Percentiles rank a stretch among this genome's conserved stretches.
Evolutionary conservation across 2,113 vertebrate species (phyloP).

Genomic region (Noturus placidus): DNA sequence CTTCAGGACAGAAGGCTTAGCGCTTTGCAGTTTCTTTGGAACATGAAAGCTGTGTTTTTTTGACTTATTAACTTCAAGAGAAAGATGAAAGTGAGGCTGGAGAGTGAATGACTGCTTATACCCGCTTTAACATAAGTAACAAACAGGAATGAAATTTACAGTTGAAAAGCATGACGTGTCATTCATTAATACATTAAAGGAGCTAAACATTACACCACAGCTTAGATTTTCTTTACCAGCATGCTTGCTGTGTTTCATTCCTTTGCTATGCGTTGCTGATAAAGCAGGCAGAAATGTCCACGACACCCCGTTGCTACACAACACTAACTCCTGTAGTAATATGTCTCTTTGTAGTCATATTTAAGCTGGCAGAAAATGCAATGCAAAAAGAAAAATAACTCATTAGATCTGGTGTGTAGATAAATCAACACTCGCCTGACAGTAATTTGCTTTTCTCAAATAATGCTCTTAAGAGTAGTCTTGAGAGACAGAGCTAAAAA

Average conservation of each 20-base stretch:
- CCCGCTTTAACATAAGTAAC: background rate
- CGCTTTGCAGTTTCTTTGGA: background rate
- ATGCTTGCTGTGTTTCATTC: background rate
- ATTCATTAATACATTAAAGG: background rate
- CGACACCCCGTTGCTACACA: conserved; percentile 48
- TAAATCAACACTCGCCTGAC: conserved; percentile 62
- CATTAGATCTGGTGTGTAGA: conserved; percentile 65
- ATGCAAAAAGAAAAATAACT: conserved; percentile 57
- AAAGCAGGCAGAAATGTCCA: conserved; percentile 59
- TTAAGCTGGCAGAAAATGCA: conserved; percentile 55
- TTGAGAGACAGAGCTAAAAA: conserved; percentile 42
- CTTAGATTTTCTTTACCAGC: background rate
- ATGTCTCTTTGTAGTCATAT: conserved; percentile 43
- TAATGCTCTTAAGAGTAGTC: conserved; percentile 55
- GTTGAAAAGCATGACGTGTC: background rate
- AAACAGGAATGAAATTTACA: background rate
- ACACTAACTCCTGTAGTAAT: conserved; percentile 18
- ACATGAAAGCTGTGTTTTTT: background rate
- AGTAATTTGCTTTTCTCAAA: conserved; percentile 59
- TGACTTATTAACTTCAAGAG: background rate
- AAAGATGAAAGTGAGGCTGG: background rate
- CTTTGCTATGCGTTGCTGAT: conserved; percentile 53
- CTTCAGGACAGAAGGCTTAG: background rate
- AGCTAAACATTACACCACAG: background rate
- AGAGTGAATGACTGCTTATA: background rate